Evolutionary conservation across 1,140 invertebrate genomes (phyloP).

Genomic region (Kradibia gibbosae): DNA sequence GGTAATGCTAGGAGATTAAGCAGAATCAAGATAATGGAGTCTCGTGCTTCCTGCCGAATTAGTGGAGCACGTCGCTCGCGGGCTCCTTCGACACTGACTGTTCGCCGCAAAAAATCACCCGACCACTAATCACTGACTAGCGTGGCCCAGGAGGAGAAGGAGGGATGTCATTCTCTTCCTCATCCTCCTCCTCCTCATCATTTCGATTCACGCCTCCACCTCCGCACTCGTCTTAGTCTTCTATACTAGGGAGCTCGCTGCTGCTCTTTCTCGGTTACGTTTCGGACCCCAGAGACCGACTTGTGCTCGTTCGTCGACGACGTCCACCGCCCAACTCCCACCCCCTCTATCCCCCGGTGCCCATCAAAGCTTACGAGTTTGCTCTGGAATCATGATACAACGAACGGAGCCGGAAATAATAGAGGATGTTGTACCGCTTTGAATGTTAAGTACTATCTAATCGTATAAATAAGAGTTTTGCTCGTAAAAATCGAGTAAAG

Average conservation of each 20-base stretch:
- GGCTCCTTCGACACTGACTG: not conserved
- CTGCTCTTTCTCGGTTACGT: too few species aligned
- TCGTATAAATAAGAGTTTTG: not conserved
- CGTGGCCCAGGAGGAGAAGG: not conserved
- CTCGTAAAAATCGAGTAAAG: not conserved
- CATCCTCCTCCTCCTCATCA: too few species aligned
- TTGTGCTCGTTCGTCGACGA: too few species aligned
- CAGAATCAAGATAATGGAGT: not conserved
- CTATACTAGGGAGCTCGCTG: too few species aligned
- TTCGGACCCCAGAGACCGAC: too few species aligned
- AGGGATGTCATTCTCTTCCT: not conserved
- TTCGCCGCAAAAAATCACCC: not conserved
- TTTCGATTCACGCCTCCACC: too few species aligned
- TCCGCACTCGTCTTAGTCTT: too few species aligned
- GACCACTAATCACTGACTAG: too few species aligned
- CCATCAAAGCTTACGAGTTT: too few species aligned
- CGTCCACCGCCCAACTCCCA: too few species aligned
- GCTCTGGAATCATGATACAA: not conserved
- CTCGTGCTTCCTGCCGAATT: not conserved
- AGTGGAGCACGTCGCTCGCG: slow-evolving; percentile 6
- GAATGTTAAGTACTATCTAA: not conserved
- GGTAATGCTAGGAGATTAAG: not conserved
- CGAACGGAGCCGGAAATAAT: not conserved
- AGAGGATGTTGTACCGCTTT: not conserved
- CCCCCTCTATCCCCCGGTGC: too few species aligned